Percentiles rank a stretch among this genome's conserved stretches.
phyloP scores from a whole-genome alignment of 2,797 vertebrate genomes.

The Hydrophis major region DNA sequence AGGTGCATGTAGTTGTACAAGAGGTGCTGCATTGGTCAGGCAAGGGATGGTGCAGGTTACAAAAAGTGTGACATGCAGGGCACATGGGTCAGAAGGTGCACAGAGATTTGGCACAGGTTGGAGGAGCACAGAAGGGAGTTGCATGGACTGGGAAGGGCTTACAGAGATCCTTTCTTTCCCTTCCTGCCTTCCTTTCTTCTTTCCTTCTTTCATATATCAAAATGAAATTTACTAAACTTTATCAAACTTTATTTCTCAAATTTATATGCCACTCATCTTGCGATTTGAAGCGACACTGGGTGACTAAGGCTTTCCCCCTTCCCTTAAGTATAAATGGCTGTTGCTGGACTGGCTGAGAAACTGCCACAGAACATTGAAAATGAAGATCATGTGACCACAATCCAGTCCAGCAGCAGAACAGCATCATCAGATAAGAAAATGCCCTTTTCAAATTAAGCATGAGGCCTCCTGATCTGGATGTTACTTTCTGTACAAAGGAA shows the following conservation, averaged over 20 bases:
- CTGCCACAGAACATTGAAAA: not conserved
- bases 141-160: not conserved
- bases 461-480: not conserved
- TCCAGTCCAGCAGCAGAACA: not conserved
- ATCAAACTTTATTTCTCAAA: not conserved
- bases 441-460: not conserved
- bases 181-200: not conserved
- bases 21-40: not conserved
- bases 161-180: not conserved
- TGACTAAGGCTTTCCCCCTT: not conserved
- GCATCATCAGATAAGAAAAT: not conserved
- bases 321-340: not conserved
- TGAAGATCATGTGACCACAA: not conserved
- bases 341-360: not conserved
- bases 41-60: not conserved
- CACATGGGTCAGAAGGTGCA: not conserved
- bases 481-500: not conserved
- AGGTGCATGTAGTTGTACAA: not conserved
- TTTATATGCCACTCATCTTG: not conserved
- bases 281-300: not conserved
- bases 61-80: not conserved
- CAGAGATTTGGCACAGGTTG: not conserved
- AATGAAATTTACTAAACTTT: not conserved
- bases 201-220: not conserved
- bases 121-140: not conserved